phyloP scores from a whole-genome alignment of 2,797 vertebrate species.

The Bucorvus abyssinicus region DNA sequence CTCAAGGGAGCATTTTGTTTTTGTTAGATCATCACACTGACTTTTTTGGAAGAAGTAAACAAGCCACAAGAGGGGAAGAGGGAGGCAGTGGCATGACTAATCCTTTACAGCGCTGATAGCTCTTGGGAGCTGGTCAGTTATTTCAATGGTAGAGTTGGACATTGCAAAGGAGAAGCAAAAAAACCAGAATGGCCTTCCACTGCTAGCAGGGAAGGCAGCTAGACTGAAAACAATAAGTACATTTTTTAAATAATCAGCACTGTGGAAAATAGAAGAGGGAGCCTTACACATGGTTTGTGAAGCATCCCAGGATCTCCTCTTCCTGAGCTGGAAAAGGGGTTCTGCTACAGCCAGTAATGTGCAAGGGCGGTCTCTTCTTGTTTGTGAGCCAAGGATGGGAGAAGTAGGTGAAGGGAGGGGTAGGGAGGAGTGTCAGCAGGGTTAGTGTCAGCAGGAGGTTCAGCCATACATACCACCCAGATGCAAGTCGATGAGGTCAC shows the following conservation, averaged over 20 bases:
- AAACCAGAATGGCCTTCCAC: not conserved
- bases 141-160: not conserved
- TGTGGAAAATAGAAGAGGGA: not conserved
- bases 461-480: slow-evolving; percentile 99
- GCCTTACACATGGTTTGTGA: not conserved
- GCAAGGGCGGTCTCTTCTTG: slow-evolving; percentile 47
- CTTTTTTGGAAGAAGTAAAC: not conserved
- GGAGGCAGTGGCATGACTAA: not conserved
- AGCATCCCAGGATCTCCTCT: not conserved
- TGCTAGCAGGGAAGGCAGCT: not conserved
- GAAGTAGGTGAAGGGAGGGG: slow-evolving; percentile 66
- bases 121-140: not conserved
- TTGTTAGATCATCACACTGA: not conserved
- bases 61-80: not conserved
- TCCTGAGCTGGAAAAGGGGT: slow-evolving; percentile 78
- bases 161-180: not conserved
- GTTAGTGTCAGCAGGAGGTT: slow-evolving; percentile 89
- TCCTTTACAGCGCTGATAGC: not conserved
- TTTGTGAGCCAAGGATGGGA: slow-evolving; percentile 66
- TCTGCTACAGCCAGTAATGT: slow-evolving; percentile 67
- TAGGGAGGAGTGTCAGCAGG: slow-evolving; percentile 72
- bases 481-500: slow-evolving; percentile 99
- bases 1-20: not conserved
- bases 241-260: slow-evolving; percentile 2
- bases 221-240: not conserved